Percentiles rank a stretch among this genome's conserved stretches.
Evolutionary conservation across 2,888 invertebrate species (phyloP).

Genomic region (Eudasyphora cyanicolor): DNA sequence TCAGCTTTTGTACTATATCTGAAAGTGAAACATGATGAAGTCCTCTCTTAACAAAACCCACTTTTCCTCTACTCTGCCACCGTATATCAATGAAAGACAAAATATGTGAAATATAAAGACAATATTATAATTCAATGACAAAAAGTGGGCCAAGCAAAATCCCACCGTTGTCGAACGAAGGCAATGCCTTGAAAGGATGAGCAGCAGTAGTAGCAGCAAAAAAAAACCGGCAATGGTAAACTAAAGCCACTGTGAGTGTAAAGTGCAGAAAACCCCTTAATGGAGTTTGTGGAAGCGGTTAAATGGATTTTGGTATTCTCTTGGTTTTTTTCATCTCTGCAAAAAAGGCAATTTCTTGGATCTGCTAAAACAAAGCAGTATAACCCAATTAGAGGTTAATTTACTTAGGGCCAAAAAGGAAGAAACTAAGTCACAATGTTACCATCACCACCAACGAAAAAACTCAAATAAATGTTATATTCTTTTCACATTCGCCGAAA

Average conservation of each 20-base stretch:
- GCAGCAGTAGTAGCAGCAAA: neutral
- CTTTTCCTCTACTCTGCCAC: neutral
- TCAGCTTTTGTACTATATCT: neutral
- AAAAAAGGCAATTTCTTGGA: constrained; percentile 44
- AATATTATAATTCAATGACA: constrained; percentile 61
- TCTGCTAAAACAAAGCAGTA: constrained; percentile 49
- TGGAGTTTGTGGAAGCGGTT: constrained; percentile 61
- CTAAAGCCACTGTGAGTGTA: constrained; percentile 16
- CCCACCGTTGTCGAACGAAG: neutral
- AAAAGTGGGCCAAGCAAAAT: constrained; percentile 23
- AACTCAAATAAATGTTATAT: neutral
- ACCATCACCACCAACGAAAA: neutral
- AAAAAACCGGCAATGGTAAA: neutral
- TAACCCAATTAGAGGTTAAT: constrained; percentile 64
- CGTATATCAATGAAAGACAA: neutral
- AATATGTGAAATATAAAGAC: constrained; percentile 45
- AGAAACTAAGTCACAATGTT: constrained; percentile 2
- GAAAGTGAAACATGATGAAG: neutral
- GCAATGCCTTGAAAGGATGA: neutral
- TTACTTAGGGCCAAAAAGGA: constrained; percentile 46
- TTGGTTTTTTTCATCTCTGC: neutral
- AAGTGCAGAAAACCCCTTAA: constrained; percentile 30
- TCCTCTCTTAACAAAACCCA: neutral
- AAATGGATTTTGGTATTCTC: constrained; percentile 52
- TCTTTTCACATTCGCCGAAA: neutral